These are phyloP conservation scores for Portunus trituberculatus DNA, from an alignment of 1,140 invertebrate genomes.

Conservation along the genomic window DNA sequence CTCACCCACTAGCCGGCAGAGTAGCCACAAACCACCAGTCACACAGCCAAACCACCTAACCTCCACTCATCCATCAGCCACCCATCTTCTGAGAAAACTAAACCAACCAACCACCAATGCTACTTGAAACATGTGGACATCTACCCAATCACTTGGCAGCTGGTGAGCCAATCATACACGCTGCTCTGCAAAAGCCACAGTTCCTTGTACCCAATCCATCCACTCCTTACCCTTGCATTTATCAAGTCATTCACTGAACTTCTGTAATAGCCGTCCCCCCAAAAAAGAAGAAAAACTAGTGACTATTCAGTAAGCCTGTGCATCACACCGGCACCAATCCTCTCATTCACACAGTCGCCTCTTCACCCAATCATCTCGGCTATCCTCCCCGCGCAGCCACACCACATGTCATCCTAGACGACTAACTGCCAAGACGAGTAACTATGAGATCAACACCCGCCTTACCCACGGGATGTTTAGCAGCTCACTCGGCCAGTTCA, in stretches of 20 bases:
- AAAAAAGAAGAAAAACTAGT: too few relatives aligned
- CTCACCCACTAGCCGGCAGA: not conserved
- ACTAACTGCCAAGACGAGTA: too few relatives aligned
- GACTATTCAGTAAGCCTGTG: too few relatives aligned
- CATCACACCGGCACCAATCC: not conserved
- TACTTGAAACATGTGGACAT: not conserved
- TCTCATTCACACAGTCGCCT: not conserved
- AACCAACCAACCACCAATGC: not conserved
- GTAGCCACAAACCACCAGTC: conserved; percentile 39
- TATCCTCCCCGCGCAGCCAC: not conserved
- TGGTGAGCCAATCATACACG: conserved; percentile 1
- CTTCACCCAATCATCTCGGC: not conserved
- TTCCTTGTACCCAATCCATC: not conserved
- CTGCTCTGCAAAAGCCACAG: not conserved
- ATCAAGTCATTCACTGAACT: not conserved
- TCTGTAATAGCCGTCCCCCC: not conserved
- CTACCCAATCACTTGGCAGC: not conserved
- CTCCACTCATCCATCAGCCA: not conserved
- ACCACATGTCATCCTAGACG: too few relatives aligned
- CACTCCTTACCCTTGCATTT: not conserved
- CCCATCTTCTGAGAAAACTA: not conserved
- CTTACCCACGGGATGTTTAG: too few relatives aligned
- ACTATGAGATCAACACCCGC: too few relatives aligned
- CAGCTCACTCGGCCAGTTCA: too few relatives aligned
- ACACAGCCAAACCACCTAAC: not conserved